Evolutionary conservation across 2,113 vertebrate genomes (phyloP), one percentile per base, ranked within the genome.

Genomic region (Bufo gargarizans): DNA sequence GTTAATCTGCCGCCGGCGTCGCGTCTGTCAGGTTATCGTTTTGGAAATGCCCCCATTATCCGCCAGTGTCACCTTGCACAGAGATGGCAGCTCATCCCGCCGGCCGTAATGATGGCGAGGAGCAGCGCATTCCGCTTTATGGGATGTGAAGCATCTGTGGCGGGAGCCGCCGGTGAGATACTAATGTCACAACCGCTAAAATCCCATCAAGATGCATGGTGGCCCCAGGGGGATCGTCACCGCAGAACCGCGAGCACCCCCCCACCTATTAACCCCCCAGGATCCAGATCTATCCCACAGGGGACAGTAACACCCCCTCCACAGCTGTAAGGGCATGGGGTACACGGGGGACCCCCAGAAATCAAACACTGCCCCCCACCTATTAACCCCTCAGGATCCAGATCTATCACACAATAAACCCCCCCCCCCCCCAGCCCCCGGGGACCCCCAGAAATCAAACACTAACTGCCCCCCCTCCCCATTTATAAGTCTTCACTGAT

Each of bases 141-240:
- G 58, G 56, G 79, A 82, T 17, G 45, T 63, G 33, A 63, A 22
- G 6, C 79, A 82, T 82, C 79, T 82, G 79, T 82, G 45, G 78
- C 19, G 11, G 76, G 16, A 47, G 79, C 79, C 79, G 58, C 79
- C 47, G 79, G 58, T 63, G 56, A 82, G 79, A 63, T 12, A 20
- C 58, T 63, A 63, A 81, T 47, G 58, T 47, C 79, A 11, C 47
- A 47, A 20, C 56, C 45, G 33, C 63, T 59, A 12, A 22, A 22
- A 10, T 16, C 22, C 59, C 78, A 58, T 58, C 33, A 59, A 58
- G 53, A 4, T 67, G 19, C 16, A 33, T 33, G 55, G 1, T 0
- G 43, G 79, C 56, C 79, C 78, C 13, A 33, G 14, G 79, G 79
- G 22, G 55, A n/a, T 82, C 79, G 47, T 47, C 12, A 33, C 33